Conservation (phyloP, 2,888 invertebrate species). For the Esperia sulphurella region DNA sequence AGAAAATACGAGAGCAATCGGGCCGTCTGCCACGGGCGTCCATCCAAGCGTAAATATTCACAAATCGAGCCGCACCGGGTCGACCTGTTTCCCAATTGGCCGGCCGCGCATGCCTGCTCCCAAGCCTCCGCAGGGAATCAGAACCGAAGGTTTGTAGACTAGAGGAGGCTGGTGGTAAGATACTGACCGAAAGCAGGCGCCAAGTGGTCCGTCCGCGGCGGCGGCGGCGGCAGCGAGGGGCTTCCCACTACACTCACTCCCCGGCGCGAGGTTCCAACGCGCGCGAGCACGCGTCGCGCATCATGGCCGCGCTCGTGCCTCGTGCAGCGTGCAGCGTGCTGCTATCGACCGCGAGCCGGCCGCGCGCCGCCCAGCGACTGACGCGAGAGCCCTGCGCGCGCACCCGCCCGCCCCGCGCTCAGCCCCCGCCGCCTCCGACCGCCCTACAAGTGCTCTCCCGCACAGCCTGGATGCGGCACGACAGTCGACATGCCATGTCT, state of each 20-base stretch:
- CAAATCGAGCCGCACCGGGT: conserved; percentile 14
- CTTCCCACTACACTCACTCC: conserved; percentile 45
- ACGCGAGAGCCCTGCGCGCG: conserved; percentile 67
- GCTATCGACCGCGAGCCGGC: conserved; percentile 74
- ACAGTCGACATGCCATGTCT: neutral
- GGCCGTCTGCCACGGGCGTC: conserved; percentile 18
- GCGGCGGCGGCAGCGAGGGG: conserved; percentile 28
- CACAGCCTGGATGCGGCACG: conserved; percentile 18
- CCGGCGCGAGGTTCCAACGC: conserved; percentile 42
- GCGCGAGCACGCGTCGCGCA: conserved; percentile 62
- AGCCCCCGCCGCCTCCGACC: conserved; percentile 21
- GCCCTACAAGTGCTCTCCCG: conserved; percentile 18
- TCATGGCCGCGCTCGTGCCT: conserved; percentile 57
- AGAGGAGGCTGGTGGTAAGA: conserved; percentile 3
- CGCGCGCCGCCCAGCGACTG: conserved; percentile 69
- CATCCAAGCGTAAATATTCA: conserved; percentile 27
- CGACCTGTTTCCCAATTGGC: conserved; percentile 16
- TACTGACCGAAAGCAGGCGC: conserved; percentile 47
- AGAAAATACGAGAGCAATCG: conserved; percentile 13
- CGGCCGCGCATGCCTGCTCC: conserved; percentile 4
- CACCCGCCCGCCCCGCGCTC: conserved; percentile 45
- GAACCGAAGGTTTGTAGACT: conserved; percentile 2
- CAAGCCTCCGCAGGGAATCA: neutral
- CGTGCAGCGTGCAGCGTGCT: conserved; percentile 44
- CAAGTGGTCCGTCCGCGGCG: conserved; percentile 29